A percentile compares a stretch with the other conserved stretches of the same genome.
Conservation (phyloP, 2,113 vertebrate species). For the Todiramphus chloris region DNA sequence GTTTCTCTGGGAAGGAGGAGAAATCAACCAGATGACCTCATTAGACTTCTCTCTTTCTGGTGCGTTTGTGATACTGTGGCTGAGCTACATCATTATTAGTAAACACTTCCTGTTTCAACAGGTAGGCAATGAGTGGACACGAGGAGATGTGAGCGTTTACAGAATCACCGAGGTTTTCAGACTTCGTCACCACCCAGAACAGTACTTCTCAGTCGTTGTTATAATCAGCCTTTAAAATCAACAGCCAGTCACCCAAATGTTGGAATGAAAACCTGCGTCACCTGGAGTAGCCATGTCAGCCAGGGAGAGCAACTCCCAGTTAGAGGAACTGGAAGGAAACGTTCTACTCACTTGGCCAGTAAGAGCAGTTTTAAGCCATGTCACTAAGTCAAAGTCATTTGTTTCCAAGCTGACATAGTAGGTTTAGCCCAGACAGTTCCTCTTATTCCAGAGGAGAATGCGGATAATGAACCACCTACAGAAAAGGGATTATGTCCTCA, state of each 20-base stretch:
- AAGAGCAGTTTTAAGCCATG: slow-evolving; percentile 1
- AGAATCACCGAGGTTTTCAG: background rate
- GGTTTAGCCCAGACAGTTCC: background rate
- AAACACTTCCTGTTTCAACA: background rate
- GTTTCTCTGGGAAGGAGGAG: background rate
- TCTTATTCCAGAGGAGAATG: background rate
- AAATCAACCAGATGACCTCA: background rate
- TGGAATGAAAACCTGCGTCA: background rate
- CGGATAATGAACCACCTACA: background rate
- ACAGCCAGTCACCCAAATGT: background rate
- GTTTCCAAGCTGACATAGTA: background rate
- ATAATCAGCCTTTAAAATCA: background rate
- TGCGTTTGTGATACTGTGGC: background rate
- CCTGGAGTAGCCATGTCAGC: background rate
- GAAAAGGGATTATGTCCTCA: background rate
- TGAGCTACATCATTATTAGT: background rate
- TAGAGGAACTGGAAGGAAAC: background rate
- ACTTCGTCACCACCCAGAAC: background rate
- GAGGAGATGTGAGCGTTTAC: background rate
- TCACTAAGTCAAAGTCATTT: background rate
- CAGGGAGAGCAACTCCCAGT: background rate
- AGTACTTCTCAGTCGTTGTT: background rate
- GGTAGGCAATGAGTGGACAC: background rate
- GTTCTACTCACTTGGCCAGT: background rate
- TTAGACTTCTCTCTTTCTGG: background rate